Evolutionary conservation across 2,888 invertebrate genomes (phyloP), one percentile per base, ranked within the genome.

Genomic region (Alsophila aescularia): DNA sequence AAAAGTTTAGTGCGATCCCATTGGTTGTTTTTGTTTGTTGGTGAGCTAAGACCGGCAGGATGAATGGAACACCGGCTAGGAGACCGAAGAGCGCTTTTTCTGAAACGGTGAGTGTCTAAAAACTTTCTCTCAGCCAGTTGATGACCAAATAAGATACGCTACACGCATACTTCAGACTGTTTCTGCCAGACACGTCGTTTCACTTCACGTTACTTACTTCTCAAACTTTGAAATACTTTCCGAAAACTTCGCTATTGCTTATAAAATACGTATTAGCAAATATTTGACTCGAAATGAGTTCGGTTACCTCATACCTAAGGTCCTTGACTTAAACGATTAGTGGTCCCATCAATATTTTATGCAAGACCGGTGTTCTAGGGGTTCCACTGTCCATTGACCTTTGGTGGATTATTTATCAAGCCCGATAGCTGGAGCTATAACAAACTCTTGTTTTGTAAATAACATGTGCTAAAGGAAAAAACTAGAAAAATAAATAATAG

Each of bases 21-120:
- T 81, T 81, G 81, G 80, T 75, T 70, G 77, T 77, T 77, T 77
- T 82, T 80, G 79, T 85, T 84, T 77, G 77, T 76, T 80, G 65
- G 63, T 58, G 57, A 64, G 67, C 74, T 73, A 73, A 67, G 77
- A 73, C 69, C 73, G 69, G 64, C 83, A 83, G 76, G 77, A 91
- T 91, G 90, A 91, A 90, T 85, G 91, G 90, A 69, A 88, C 89
- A 66, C 90, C 90, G 66, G 75, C 87, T 52, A 83, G 91, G 69
- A 87, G 86, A 72, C 88, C 90, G 35, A 90, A 89, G 77, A 90
- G 82, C 73, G 89, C 90, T 67, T 91, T 90, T 75, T 90, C 88
- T 64, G 91, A 90, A 74, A 82, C 81, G 86, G 90, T 89, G 77
- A 83, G 87, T 67, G 42, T 58, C 50, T 57, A 48, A 43, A 52